Evolutionary conservation across 1,140 invertebrate genomes (phyloP), one percentile per base, ranked within the genome.

Genomic region (Thaumetopoea pityocampa): DNA sequence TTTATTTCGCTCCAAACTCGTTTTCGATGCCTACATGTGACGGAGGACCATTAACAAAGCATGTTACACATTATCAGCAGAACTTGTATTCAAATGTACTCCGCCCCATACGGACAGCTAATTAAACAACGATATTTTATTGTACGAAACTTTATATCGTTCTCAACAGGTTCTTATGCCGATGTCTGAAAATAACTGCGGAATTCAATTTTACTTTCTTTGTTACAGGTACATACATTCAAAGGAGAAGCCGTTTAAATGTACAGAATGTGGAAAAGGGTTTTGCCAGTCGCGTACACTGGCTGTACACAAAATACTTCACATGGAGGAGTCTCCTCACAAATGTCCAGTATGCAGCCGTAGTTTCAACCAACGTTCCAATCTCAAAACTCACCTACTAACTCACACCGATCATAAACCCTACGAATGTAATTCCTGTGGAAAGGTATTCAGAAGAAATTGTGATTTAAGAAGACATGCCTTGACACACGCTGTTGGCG

Each of bases 181-280:
- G 16, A 33, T 28, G 24, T 18, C 12, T 35, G 46, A 43, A 51
- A 49, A 47, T 28, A 49, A 34, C 6, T 7, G 11, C 18, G 20
- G 18, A 24, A 57, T 45, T 64, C 12, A 70, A 51, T 61, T 57
- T 55, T n/a, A 46, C 45, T 71, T 70, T 72, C 38, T 71, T 76
- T 74, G 51, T 89, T 90, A 14, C 88, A 98, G 96, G 87, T 98
- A 97, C 74, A 98, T 98, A 51, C 97, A 98, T 84, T 96, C 94
- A 15, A 98, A 98, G 83, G 96, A 98, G 80, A 98, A 98, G 70
- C 96, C 97, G 0, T 98, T 97, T 88, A 98, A 96, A 85, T 98
- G 97, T 78, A 91, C 90, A 8, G 94, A 97, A 80, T 98, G 97
- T 69, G 95, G 96, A 30, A 98, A 98, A 85, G 96, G 96, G 6